These are phyloP conservation scores for Microcebus tavaratra DNA, from an alignment of 2,113 vertebrate genomes.

Conservation along the genomic window DNA sequence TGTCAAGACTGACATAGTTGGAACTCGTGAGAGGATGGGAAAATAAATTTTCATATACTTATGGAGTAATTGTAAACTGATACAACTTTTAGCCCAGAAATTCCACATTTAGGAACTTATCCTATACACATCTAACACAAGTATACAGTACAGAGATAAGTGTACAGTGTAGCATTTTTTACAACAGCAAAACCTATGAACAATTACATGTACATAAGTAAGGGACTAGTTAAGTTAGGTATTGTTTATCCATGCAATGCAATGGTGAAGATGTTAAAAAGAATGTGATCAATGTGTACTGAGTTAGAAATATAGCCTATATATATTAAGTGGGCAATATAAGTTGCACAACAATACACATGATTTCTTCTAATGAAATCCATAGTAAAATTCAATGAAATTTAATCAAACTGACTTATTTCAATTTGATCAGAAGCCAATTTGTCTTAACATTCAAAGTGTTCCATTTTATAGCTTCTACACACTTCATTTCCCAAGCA, in stretches of 20 bases:
- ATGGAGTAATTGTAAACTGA: conserved; percentile 60
- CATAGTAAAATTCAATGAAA: conserved; percentile 24
- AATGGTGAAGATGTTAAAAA: conserved; percentile 41
- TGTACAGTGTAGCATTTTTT: not conserved
- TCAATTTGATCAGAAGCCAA: conserved; percentile 19
- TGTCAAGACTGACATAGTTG: conserved; percentile 66
- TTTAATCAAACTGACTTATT: conserved; percentile 19
- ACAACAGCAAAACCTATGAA: conserved; percentile 26
- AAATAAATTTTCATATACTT: conserved; percentile 66
- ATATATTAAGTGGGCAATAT: not conserved
- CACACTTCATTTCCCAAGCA: not conserved
- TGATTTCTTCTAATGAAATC: conserved; percentile 35
- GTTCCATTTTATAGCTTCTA: not conserved
- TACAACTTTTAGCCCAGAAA: conserved; percentile 54
- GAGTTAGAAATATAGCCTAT: conserved; percentile 28
- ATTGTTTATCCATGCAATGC: not conserved
- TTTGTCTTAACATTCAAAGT: conserved; percentile 5
- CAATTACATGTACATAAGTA: not conserved
- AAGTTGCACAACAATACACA: not conserved
- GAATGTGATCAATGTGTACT: not conserved
- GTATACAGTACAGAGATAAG: conserved; percentile 36
- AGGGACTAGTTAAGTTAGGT: not conserved
- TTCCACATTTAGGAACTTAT: conserved; percentile 55
- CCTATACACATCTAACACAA: conserved; percentile 47
- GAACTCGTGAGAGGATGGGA: conserved; percentile 42